Conservation (phyloP, 2,888 invertebrate genomes). For the Sphecodes monilicornis region DNA sequence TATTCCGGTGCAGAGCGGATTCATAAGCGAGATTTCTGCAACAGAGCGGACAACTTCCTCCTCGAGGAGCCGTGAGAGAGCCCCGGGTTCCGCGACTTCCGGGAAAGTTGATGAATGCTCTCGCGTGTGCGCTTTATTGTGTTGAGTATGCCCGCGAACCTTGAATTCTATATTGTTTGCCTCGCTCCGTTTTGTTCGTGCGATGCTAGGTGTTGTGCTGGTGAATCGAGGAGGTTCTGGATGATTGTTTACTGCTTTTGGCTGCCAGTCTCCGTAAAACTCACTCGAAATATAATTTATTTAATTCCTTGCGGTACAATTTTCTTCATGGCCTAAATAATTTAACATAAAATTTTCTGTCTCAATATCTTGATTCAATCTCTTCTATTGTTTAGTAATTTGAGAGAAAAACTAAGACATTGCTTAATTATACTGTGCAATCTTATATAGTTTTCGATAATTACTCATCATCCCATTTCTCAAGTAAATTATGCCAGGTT, state of each 20-base stretch:
- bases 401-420: too few species aligned
- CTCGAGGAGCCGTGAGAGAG: conserved; percentile 48
- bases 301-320: too few species aligned
- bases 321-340: too few species aligned
- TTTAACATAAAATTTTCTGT: background rate
- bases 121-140: background rate
- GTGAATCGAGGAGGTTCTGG: too few species aligned
- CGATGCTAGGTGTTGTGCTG: too few species aligned
- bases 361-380: too few species aligned
- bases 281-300: background rate
- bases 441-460: too few species aligned
- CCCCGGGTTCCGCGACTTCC: conserved; percentile 22
- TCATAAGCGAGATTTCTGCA: conserved; percentile 64
- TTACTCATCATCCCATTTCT: too few species aligned
- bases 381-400: too few species aligned
- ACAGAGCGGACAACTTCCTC: conserved; percentile 43
- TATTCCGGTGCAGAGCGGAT: background rate
- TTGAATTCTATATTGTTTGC: background rate
- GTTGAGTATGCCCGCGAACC: background rate
- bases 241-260: too few species aligned
- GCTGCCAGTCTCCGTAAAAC: background rate
- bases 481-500: too few species aligned
- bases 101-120: conserved; percentile 41
- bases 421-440: too few species aligned
- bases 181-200: background rate